Conservation (phyloP, 1,140 invertebrate genomes). For the Cecropterus lyciades region DNA sequence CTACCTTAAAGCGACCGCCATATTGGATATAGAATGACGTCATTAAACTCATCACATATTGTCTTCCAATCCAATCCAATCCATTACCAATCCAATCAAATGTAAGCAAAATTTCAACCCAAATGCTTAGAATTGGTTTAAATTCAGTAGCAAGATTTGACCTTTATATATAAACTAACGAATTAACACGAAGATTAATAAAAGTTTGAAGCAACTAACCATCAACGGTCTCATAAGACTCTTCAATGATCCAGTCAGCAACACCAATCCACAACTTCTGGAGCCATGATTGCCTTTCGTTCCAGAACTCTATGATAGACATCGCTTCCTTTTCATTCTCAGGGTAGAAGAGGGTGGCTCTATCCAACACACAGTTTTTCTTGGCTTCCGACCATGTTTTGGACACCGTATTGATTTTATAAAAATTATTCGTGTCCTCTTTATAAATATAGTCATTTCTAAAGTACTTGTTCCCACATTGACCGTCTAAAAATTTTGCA, state of each 20-base stretch:
- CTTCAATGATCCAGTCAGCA: conserved; percentile 54
- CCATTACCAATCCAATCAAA: too few species aligned
- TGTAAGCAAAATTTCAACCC: too few species aligned
- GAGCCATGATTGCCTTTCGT: conserved; percentile 51
- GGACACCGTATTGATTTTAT: conserved; percentile 63
- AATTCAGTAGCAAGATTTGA: too few species aligned
- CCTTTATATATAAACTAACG: too few species aligned
- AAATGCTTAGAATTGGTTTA: too few species aligned
- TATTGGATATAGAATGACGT: too few species aligned
- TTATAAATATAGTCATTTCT: conserved; percentile 59
- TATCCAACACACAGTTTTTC: conserved; percentile 37
- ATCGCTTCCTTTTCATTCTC: conserved; percentile 56
- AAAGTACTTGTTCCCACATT: conserved; percentile 52
- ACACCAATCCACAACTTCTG: conserved; percentile 58
- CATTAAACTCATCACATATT: too few species aligned
- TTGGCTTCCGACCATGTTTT: conserved; percentile 39
- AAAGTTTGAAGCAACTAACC: conserved; percentile 43
- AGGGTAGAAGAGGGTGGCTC: conserved; percentile 63
- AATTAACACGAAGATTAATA: too few species aligned
- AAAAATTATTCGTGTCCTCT: conserved; percentile 50
- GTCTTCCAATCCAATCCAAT: too few species aligned
- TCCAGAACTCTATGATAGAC: conserved; percentile 52
- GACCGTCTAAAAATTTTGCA: conserved; percentile 52
- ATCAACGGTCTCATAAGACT: conserved; percentile 65
- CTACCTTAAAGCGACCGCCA: too few species aligned